Conservation (phyloP, 1,140 invertebrate species). For the Diabrotica virgifera region DNA sequence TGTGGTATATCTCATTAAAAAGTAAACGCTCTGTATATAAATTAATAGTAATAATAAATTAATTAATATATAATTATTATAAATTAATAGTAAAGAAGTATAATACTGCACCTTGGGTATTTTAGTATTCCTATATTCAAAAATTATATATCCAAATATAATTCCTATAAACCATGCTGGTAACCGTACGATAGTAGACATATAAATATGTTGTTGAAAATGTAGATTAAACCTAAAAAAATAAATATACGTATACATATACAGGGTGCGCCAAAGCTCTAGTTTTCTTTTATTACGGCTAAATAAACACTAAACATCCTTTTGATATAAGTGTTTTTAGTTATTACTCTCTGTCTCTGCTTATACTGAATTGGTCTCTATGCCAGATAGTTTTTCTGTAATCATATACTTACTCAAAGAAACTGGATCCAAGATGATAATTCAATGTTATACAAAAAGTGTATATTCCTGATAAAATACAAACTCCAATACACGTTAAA, state of each 20-base stretch:
- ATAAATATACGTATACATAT: too few relatives aligned
- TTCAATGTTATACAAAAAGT: conserved; percentile 9
- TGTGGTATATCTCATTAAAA: too few relatives aligned
- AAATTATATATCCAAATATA: conserved; percentile 14
- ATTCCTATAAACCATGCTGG: conserved; percentile 16
- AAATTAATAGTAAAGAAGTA: neutral
- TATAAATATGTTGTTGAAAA: conserved; percentile 13
- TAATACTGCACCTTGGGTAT: conserved; percentile 6
- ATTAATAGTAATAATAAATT: too few relatives aligned
- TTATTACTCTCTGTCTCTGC: too few relatives aligned
- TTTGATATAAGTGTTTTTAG: too few relatives aligned
- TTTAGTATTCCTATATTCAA: neutral
- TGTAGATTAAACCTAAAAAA: neutral
- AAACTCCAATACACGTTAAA: conserved; percentile 4
- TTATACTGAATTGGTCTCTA: too few relatives aligned
- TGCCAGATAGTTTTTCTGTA: too few relatives aligned
- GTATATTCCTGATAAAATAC: conserved; percentile 8
- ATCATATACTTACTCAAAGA: conserved; percentile 14
- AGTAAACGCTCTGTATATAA: too few relatives aligned
- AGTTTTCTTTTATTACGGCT: too few relatives aligned
- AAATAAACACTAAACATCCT: too few relatives aligned
- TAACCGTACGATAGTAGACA: conserved; percentile 4
- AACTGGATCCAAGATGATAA: conserved; percentile 7
- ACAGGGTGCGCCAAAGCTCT: too few relatives aligned
- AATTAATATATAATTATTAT: too few relatives aligned